Conservation (phyloP, 2,797 vertebrate species). For the Malurus leucopterus region DNA sequence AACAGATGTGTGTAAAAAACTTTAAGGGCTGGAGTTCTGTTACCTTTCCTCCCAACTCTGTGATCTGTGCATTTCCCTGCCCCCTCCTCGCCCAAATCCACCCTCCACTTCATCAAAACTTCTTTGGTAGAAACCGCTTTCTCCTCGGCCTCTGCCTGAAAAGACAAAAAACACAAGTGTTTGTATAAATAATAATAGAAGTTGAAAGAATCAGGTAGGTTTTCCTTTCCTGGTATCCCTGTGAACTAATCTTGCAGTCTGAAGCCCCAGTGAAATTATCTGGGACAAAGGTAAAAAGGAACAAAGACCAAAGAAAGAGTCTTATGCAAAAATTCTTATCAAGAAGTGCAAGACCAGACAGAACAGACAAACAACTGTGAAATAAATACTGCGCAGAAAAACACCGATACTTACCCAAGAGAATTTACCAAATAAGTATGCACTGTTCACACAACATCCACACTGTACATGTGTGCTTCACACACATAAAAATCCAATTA, state of each 20-base stretch:
- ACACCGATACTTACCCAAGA: constrained; percentile 26
- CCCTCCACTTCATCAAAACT: constrained; percentile 98
- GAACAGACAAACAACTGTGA: not conserved
- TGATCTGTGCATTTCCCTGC: constrained; percentile 95
- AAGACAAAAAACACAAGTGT: constrained; percentile 63
- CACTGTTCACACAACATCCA: not conserved
- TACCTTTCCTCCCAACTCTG: constrained; percentile 99
- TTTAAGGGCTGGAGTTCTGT: constrained; percentile 33
- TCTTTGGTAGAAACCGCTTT: constrained; percentile 99
- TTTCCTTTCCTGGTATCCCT: not conserved
- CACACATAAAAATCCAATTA: not conserved
- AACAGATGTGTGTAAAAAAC: not conserved
- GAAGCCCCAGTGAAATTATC: not conserved
- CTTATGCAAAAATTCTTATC: not conserved
- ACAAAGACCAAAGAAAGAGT: not conserved
- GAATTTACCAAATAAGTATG: not conserved
- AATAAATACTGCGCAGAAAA: not conserved
- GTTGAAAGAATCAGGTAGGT: not conserved
- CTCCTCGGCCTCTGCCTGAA: constrained; percentile 95
- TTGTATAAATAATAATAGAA: constrained; percentile 30
- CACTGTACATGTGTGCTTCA: not conserved
- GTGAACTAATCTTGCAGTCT: not conserved
- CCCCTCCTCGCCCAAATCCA: constrained; percentile 90
- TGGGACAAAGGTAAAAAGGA: not conserved
- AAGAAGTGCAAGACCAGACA: not conserved